Conservation (phyloP, 2,797 vertebrate species). For the Tinamus major region DNA sequence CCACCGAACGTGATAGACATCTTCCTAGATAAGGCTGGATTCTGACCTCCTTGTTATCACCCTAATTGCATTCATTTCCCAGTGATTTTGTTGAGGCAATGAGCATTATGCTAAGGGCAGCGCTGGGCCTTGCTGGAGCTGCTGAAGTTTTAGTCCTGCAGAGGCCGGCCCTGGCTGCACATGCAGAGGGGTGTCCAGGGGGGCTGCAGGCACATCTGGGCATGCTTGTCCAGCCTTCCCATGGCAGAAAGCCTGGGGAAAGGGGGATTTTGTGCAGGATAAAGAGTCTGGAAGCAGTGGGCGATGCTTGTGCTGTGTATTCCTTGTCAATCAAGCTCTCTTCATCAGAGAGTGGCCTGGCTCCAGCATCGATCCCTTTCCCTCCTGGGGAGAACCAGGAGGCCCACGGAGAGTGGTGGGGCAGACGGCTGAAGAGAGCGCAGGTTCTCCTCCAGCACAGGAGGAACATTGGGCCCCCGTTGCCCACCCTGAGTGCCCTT, state of each 20-base stretch:
- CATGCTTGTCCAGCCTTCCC: neutral
- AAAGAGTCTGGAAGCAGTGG: neutral
- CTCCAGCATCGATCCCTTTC: neutral
- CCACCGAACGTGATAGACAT: neutral
- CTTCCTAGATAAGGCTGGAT: neutral
- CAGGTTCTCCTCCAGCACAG: neutral
- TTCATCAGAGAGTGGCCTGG: neutral
- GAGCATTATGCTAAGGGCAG: neutral
- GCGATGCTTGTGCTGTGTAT: neutral
- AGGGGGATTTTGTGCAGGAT: neutral
- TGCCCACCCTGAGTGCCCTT: neutral
- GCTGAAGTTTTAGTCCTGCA: no score
- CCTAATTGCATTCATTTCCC: neutral
- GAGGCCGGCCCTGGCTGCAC: no score
- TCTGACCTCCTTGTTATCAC: neutral
- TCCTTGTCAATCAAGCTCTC: neutral
- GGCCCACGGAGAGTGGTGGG: neutral
- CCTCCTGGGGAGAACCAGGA: neutral
- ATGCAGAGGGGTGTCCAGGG: no score
- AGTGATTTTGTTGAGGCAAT: neutral
- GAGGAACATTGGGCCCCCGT: neutral
- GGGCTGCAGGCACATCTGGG: neutral
- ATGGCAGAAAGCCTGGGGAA: neutral
- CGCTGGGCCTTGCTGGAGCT: neutral
- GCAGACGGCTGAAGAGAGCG: neutral